Conservation (phyloP, 2,797 vertebrate genomes). For the Megalops cyprinoides region DNA sequence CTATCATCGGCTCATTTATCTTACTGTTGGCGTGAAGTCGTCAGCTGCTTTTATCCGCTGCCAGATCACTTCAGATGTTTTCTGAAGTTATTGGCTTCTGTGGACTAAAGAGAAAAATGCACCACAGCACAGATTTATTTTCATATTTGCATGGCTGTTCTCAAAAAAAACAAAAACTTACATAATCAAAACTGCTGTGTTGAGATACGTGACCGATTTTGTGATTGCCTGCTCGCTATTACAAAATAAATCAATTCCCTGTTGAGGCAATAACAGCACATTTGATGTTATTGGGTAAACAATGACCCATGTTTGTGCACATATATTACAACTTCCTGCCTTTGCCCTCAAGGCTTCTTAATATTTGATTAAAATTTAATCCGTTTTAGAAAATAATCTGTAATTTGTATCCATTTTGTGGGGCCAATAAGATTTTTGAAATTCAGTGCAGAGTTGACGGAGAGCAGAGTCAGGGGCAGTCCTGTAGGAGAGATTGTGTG, state of each 20-base stretch:
- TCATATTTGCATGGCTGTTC: neutral
- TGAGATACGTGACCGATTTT: neutral
- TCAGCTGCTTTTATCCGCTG: slow-evolving; percentile 64
- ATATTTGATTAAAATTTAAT: neutral
- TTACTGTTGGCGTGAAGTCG: slow-evolving; percentile 42
- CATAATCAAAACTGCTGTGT: neutral
- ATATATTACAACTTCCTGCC: neutral
- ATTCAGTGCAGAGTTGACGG: neutral
- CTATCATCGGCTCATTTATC: slow-evolving; percentile 69
- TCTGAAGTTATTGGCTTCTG: slow-evolving; percentile 48
- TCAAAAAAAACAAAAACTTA: neutral
- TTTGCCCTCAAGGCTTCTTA: neutral
- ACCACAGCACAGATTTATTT: neutral
- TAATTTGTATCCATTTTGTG: neutral
- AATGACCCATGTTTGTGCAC: neutral
- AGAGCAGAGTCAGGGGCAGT: neutral
- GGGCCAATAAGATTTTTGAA: neutral
- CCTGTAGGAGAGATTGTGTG: neutral
- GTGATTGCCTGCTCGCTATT: neutral
- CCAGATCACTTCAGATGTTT: slow-evolving; percentile 61
- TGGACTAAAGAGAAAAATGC: neutral
- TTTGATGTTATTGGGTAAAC: neutral
- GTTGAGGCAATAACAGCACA: neutral
- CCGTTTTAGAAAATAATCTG: neutral
- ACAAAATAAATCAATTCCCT: neutral